Conservation (phyloP, 1,140 invertebrate genomes). For the Drosophila mojavensis region DNA sequence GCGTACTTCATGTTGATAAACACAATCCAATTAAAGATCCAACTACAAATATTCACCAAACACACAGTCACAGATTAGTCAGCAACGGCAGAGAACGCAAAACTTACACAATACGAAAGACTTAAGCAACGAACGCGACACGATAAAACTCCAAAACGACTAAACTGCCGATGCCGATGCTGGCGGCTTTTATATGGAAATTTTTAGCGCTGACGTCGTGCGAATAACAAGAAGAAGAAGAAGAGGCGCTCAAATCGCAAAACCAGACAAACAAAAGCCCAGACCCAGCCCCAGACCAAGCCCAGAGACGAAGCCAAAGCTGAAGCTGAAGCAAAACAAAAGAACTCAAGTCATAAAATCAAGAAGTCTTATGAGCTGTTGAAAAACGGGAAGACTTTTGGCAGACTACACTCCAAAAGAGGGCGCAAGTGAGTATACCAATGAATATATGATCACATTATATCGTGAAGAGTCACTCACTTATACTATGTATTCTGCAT, state of each 20-base stretch:
- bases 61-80: conserved; percentile 22
- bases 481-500: too few relatives aligned
- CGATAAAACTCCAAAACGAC: conserved; percentile 62
- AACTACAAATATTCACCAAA: conserved; percentile 16
- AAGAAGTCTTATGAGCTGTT: neutral
- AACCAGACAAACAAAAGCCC: conserved; percentile 24
- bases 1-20: conserved; percentile 61
- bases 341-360: conserved; percentile 24
- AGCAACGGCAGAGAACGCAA: neutral
- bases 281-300: conserved; percentile 7
- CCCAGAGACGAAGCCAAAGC: neutral
- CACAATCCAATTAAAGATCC: neutral
- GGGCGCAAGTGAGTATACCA: neutral
- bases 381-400: neutral
- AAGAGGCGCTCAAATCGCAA: conserved; percentile 41
- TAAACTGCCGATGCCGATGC: conserved; percentile 54
- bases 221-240: conserved; percentile 50
- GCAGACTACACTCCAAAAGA: neutral
- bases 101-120: conserved; percentile 53
- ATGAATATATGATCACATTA: neutral
- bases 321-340: conserved; percentile 27
- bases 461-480: too few relatives aligned
- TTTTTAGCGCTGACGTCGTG: conserved; percentile 67
- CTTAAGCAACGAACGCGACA: conserved; percentile 50
- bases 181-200: conserved; percentile 73